Conservation (phyloP, 2,113 vertebrate genomes). For the Clarias macrocephalus region DNA sequence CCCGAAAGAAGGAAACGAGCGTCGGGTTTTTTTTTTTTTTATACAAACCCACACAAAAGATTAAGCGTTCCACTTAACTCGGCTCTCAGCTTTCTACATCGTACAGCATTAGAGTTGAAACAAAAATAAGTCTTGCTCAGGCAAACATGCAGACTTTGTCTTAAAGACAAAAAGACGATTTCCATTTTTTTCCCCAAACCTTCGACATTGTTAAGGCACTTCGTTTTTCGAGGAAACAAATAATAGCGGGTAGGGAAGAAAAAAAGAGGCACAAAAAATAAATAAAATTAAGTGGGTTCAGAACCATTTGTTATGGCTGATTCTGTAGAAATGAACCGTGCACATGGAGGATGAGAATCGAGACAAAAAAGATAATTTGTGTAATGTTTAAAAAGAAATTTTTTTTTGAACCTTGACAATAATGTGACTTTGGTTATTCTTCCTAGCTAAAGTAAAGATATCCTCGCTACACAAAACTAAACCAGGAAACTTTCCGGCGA, state of each 20-base stretch:
- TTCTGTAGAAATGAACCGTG: constrained; percentile 6
- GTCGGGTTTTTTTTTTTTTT: not conserved
- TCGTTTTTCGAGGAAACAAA: constrained; percentile 28
- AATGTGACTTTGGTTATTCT: not conserved
- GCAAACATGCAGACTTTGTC: not conserved
- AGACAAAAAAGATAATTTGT: not conserved
- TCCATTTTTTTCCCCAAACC: not conserved
- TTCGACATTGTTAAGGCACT: constrained; percentile 50
- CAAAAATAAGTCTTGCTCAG: not conserved
- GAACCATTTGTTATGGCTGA: constrained; percentile 20
- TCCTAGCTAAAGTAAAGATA: not conserved
- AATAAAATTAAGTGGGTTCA: not conserved
- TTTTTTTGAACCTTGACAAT: not conserved
- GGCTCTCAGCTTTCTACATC: constrained; percentile 5
- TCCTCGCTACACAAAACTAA: not conserved
- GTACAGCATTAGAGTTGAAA: not conserved
- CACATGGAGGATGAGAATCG: not conserved
- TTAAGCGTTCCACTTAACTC: not conserved
- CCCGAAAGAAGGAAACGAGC: constrained; percentile 7
- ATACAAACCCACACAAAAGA: not conserved
- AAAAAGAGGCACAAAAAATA: not conserved
- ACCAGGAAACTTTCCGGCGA: constrained; percentile 16
- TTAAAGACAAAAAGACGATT: not conserved
- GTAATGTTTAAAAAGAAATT: too few species aligned
- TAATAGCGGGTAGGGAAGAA: not conserved